Evolutionary conservation across 2,113 vertebrate genomes (phyloP), one percentile per base, ranked within the genome.

Genomic region (Recurvirostra avosetta): DNA sequence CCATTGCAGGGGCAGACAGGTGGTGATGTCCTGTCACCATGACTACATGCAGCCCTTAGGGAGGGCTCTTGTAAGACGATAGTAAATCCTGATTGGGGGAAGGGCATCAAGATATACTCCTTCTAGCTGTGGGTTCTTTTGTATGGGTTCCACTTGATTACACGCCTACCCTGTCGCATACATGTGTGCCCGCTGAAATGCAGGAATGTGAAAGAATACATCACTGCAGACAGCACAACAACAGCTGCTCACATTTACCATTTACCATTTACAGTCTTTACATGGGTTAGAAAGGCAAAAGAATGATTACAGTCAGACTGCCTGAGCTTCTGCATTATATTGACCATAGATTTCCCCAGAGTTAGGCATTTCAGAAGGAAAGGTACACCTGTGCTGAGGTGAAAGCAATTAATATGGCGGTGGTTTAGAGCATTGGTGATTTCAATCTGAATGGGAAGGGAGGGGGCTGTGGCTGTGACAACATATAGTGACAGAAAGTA

Each of bases 21-120:
- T 96, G 92, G 97, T 93, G 96, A 95, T 96, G 87, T 93, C 93
- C 87, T 95, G 97, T 98, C 97, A 97, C 98, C 98, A 98, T 98
- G 98, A 90, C 97, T 97, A 98, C 98, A 20, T 16, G 53, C 59
- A 86, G 97, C 95, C 97, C 97, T 96, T 70, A 13, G 86, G 96
- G 96, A 98, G 82, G 86, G 92, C 56, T 95, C 95, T 96, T 20
- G 32, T 70, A 90, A 97, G 14, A 96, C 63, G 70, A 95, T 86
- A 94, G 80, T 88, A 84, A 82, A 92, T 96, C 96, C 89, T 70
- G 90, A 80, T 92, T 43, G 82, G 79, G 94, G 86, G 88, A 92
- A 95, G 92, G 94, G 94, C 67, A 40, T 40, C 22, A 32, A 52
- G 61, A 86, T 68, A 55, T 6, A n/a, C 74, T 92, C 49, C 75